Percentiles rank a stretch among this genome's conserved stretches.
Evolutionary conservation across 2,113 vertebrate genomes (phyloP).

Genomic region (Brachionichthys hirsutus): DNA sequence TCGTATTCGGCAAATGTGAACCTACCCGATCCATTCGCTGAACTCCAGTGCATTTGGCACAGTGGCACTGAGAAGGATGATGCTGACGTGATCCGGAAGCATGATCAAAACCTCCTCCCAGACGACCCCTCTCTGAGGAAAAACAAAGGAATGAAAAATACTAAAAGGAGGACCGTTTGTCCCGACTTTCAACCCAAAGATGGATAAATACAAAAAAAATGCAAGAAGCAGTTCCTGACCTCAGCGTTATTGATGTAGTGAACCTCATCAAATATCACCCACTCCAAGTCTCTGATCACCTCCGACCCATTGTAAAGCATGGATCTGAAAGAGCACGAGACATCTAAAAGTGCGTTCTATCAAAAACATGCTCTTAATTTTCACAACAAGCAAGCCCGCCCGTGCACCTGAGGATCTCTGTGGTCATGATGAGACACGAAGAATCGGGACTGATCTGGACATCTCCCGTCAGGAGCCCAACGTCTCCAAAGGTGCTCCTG

Average conservation of each 20-base stretch:
- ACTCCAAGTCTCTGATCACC: constrained; percentile 90
- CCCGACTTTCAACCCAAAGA: background rate
- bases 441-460: constrained; percentile 88
- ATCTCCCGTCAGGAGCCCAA: constrained; percentile 89
- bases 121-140: constrained; percentile 86
- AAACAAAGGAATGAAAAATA: background rate
- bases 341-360: background rate
- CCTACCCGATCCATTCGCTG: constrained; percentile 92
- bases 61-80: constrained; percentile 90
- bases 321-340: constrained; percentile 73
- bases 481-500: constrained; percentile 87
- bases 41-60: constrained; percentile 92
- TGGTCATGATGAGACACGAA: constrained; percentile 94
- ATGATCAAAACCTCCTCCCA: constrained; percentile 95
- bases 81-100: constrained; percentile 90
- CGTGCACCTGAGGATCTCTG: constrained; percentile 86
- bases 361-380: background rate
- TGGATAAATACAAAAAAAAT: no score
- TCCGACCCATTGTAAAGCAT: constrained; percentile 94
- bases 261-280: constrained; percentile 95
- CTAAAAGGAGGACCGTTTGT: background rate
- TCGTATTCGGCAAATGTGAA: background rate
- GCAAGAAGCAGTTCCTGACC: constrained; percentile 66
- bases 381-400: accelerated
- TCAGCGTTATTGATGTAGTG: constrained; percentile 93